Conservation (phyloP, 2,113 vertebrate species). For the Myanophis thanlyinensis region DNA sequence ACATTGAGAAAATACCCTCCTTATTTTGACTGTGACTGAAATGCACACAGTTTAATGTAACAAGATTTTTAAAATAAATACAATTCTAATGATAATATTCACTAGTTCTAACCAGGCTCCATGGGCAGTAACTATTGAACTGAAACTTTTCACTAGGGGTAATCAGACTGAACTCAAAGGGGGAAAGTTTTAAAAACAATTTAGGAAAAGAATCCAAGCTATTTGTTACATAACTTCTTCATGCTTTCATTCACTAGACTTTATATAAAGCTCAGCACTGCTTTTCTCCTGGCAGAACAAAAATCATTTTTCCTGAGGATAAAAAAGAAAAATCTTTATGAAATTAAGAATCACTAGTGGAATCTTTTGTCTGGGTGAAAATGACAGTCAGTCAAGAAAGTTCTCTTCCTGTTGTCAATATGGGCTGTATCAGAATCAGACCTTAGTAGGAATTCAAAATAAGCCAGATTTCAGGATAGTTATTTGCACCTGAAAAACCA, state of each 20-base stretch:
- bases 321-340: neutral
- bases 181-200: slow-evolving; percentile 33
- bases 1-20: neutral
- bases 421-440: neutral
- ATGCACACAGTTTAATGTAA: neutral
- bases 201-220: slow-evolving; percentile 37
- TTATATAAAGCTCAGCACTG: slow-evolving; percentile 24
- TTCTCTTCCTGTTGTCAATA: slow-evolving; percentile 18
- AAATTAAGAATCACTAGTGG: neutral
- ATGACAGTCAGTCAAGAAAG: neutral
- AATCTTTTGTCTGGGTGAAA: neutral
- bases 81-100: neutral
- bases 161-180: slow-evolving; percentile 36
- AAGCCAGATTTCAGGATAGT: neutral
- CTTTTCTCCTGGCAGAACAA: neutral
- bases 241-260: slow-evolving; percentile 30
- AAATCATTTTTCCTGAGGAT: neutral
- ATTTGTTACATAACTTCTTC: slow-evolving; percentile 35
- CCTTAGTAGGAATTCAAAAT: neutral
- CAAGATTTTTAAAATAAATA: neutral
- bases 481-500: neutral
- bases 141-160: slow-evolving; percentile 48
- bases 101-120: neutral
- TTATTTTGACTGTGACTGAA: neutral
- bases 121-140: slow-evolving; percentile 9